Evolutionary conservation across 2,888 invertebrate genomes (phyloP), one percentile per base, ranked within the genome.

Genomic region (Ornithoptera priamus): DNA sequence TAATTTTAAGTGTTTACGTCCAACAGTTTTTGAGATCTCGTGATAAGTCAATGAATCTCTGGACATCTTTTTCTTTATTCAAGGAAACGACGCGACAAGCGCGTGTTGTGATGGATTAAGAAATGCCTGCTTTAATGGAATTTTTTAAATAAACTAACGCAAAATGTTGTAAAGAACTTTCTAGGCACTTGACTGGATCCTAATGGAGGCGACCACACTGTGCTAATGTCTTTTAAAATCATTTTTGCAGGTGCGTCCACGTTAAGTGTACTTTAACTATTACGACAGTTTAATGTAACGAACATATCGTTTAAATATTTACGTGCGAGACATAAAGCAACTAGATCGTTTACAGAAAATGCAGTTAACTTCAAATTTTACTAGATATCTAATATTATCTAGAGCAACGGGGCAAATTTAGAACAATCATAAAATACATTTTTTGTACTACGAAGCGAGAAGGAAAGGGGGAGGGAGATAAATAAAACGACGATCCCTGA

Each of bases 161-260:
- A 72, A 67, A 62, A 70, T 62, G 62, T 53, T 58, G 62, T 66
- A 70, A 68, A 68, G 69, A 68, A 60, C 65, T 67, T 74, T 71
- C 71, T 65, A 67, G 65, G 62, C 66, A 68, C 74, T 72, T 72
- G 63, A 67, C 70, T 65, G 65, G 50, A 30, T 65, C 62, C 66
- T 72, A 72, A 72, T 73, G 68, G 66, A 68, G 62, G 53, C 65
- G 69, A 72, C 73, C 72, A 62, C 65, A 62, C 71, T 66, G 72
- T 70, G 74, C 72, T 75, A 75, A 75, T 75, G 74, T 72, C 74
- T 75, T 74, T 72, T 69, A 68, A 71, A 74, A 74, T 70, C 66
- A 73, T 74, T 70, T 72, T 72, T 72, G 72, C 62, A 72, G 68
- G 71, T 70, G 71, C 69, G 69, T 69, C 68, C 68, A 57, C 64